Evolutionary conservation across 2,797 vertebrate species (phyloP).

Genomic region (Aeoliscus strigatus): DNA sequence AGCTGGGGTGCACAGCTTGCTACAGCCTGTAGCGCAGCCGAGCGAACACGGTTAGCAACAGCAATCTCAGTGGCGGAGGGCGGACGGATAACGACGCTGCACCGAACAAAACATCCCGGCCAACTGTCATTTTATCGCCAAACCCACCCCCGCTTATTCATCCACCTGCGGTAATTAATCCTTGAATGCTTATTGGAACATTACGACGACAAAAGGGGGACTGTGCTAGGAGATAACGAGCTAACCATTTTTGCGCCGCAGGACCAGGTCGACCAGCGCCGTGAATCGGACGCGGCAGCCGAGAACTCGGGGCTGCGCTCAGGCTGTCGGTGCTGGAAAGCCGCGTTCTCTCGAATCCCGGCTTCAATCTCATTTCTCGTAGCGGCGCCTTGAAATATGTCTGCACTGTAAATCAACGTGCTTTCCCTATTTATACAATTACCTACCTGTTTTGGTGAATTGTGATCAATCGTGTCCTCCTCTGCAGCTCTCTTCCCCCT

Average conservation of each 20-base stretch:
- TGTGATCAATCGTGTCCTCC: conserved; percentile 79
- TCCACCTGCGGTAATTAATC: background rate
- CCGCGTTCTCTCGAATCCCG: background rate
- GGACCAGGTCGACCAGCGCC: conserved; percentile 45
- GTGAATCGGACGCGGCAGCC: conserved; percentile 51
- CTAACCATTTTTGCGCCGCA: conserved; percentile 38
- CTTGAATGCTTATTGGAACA: background rate
- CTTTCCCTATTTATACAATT: conserved; percentile 21
- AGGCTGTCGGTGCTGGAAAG: conserved; percentile 14
- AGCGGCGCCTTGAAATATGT: background rate
- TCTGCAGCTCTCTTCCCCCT: conserved; percentile 80
- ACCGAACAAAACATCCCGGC: conserved; percentile 46
- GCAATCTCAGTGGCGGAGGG: conserved; percentile 62
- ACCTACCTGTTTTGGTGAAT: conserved; percentile 72
- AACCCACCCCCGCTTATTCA: background rate
- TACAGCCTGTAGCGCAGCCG: conserved; percentile 8
- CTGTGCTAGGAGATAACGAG: conserved; percentile 19
- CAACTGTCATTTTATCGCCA: conserved; percentile 15
- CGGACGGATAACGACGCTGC: conserved; percentile 45
- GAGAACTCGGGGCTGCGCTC: conserved; percentile 52
- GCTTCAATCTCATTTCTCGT: background rate
- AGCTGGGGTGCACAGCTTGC: conserved; percentile 19
- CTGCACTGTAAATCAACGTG: background rate
- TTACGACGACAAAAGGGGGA: background rate
- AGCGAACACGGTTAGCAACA: conserved; percentile 51